A percentile compares a stretch with the other conserved stretches of the same genome.
Conservation (phyloP, 1,140 invertebrate species). For the Hylyphantes graminicola region DNA sequence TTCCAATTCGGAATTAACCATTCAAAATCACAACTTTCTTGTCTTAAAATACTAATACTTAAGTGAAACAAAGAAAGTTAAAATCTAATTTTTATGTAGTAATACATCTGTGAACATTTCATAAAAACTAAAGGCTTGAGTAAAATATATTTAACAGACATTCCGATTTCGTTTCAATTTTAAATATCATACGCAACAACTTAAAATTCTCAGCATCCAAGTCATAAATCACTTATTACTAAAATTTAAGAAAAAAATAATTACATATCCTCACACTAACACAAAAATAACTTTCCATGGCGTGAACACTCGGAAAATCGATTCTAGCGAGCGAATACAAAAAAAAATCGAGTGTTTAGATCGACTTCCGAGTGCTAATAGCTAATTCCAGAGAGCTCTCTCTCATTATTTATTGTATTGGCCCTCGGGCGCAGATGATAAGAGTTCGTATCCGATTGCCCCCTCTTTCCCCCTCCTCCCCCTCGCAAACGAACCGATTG, state of each 20-base stretch:
- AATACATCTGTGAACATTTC: background rate
- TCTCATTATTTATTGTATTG: background rate
- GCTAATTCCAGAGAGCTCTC: background rate
- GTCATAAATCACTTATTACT: too few species aligned
- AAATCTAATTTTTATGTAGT: background rate
- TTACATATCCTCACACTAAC: too few species aligned
- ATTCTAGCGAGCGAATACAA: too few species aligned
- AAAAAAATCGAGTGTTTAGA: too few species aligned
- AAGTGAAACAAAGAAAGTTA: background rate
- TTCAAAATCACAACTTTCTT: too few species aligned
- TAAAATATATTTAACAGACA: background rate
- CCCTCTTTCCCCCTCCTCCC: too few species aligned
- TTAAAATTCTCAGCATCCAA: too few species aligned
- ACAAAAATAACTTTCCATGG: too few species aligned
- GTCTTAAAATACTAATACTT: background rate
- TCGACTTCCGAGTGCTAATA: background rate
- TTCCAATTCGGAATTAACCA: too few species aligned
- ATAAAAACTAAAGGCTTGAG: background rate
- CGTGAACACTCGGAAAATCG: too few species aligned
- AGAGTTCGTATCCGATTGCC: too few species aligned
- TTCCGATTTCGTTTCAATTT: background rate
- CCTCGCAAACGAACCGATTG: background rate
- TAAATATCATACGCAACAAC: background rate
- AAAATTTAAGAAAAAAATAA: too few species aligned
- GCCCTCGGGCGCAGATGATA: background rate